These are phyloP conservation scores for Pampus argenteus DNA, from an alignment of 2,797 vertebrate species.

Conservation along the genomic window DNA sequence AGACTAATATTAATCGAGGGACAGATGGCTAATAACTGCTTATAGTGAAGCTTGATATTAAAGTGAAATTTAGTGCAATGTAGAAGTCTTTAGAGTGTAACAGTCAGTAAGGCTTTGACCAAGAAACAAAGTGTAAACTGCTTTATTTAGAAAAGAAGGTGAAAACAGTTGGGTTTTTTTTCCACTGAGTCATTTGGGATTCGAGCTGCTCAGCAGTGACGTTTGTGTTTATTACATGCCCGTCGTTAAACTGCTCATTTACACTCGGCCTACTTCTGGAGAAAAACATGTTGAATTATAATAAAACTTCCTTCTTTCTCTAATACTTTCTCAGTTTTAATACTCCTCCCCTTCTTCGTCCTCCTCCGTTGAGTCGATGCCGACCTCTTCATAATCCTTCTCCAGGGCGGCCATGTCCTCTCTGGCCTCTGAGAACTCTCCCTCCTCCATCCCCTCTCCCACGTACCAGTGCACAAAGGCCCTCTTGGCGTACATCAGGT, in stretches of 20 bases:
- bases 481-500: slow-evolving; percentile 86
- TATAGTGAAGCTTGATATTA: background rate
- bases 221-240: slow-evolving; percentile 24
- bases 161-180: slow-evolving; percentile 42
- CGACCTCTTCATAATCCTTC: slow-evolving; percentile 85
- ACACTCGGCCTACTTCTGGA: background rate
- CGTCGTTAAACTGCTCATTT: slow-evolving; percentile 12
- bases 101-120: background rate
- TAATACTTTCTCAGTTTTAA: slow-evolving; percentile 34
- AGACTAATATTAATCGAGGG: too few relatives aligned
- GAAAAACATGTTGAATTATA: background rate
- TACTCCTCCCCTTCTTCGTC: slow-evolving; percentile 80
- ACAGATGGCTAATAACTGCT: background rate
- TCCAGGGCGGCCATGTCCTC: slow-evolving; percentile 86
- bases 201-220: slow-evolving; percentile 40
- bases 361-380: slow-evolving; percentile 73
- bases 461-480: slow-evolving; percentile 86
- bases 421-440: slow-evolving; percentile 84
- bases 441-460: slow-evolving; percentile 85
- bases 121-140: slow-evolving; percentile 23
- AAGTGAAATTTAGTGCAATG: background rate
- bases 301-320: slow-evolving; percentile 7
- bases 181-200: slow-evolving; percentile 28
- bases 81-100: background rate
- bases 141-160: slow-evolving; percentile 74